Percentiles rank a stretch among this genome's conserved stretches.
Evolutionary conservation across 2,113 vertebrate species (phyloP).

Genomic region (Podilymbus podiceps): DNA sequence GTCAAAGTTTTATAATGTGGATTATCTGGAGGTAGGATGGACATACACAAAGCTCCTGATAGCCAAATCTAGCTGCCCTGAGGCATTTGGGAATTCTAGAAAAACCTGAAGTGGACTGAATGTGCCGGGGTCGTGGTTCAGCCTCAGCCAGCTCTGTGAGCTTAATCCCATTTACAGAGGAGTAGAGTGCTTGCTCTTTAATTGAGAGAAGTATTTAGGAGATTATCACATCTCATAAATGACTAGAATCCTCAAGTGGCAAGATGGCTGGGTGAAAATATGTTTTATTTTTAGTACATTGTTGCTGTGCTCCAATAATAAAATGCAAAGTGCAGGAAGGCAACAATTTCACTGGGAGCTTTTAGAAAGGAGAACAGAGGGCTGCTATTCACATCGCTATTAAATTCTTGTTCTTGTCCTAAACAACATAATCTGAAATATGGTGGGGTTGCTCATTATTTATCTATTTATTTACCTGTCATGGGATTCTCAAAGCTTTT

Average conservation of each 20-base stretch:
- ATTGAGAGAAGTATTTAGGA: constrained; percentile 40
- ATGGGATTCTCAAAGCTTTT: background rate
- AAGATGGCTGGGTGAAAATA: constrained; percentile 3
- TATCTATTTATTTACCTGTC: constrained; percentile 1
- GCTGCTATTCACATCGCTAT: background rate
- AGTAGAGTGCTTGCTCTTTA: background rate
- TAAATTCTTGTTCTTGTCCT: background rate
- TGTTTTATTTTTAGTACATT: constrained; percentile 58
- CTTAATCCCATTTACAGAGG: background rate
- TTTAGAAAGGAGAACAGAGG: background rate
- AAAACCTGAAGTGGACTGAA: background rate
- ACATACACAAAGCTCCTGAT: background rate
- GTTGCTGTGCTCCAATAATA: constrained; percentile 11
- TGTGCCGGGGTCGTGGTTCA: background rate
- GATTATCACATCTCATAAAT: constrained; percentile 27
- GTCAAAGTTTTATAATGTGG: background rate
- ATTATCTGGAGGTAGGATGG: background rate
- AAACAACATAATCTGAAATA: background rate
- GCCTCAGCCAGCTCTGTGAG: background rate
- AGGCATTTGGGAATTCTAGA: background rate
- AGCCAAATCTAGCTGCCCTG: background rate
- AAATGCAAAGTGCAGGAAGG: constrained; percentile 41
- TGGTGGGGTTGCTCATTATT: background rate
- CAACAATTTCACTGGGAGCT: background rate
- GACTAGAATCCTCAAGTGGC: background rate